These are phyloP conservation scores for Phalacrocorax aristotelis DNA, from an alignment of 2,113 vertebrate genomes.

Conservation along the genomic window DNA sequence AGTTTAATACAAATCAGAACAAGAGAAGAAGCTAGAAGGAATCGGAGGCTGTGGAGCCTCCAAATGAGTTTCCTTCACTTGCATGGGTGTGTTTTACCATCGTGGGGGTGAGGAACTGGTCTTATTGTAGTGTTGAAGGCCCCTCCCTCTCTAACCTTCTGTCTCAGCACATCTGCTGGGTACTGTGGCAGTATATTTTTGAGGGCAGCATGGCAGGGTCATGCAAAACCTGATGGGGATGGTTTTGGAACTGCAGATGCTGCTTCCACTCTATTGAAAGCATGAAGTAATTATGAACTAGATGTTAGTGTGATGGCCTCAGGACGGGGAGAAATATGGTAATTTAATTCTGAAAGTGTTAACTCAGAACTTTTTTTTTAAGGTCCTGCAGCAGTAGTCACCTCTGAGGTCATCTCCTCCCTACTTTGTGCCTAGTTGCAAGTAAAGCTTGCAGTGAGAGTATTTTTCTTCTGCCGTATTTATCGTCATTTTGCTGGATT, in stretches of 20 bases:
- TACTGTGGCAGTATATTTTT: fast-evolving
- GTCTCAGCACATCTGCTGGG: background rate
- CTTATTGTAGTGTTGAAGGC: background rate
- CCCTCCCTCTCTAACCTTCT: background rate
- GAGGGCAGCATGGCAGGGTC: background rate
- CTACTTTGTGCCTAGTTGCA: background rate
- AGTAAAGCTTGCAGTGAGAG: background rate
- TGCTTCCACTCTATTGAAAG: background rate
- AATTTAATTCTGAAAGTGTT: background rate
- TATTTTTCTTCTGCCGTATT: slow-evolving; percentile 3
- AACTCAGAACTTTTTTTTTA: background rate
- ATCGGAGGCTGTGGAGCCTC: background rate
- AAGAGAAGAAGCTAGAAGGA: background rate
- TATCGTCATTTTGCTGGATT: slow-evolving; percentile 1
- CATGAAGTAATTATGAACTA: background rate
- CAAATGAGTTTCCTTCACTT: background rate
- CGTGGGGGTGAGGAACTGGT: background rate
- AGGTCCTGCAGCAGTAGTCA: background rate
- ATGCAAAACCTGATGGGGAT: background rate
- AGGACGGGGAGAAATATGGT: background rate
- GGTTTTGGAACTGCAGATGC: background rate
- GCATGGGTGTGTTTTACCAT: background rate
- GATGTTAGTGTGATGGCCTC: background rate
- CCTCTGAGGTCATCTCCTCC: background rate
- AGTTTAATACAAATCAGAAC: background rate